Evolutionary conservation across 2,113 vertebrate species (phyloP).

Genomic region (Gallinago jamesoni): DNA sequence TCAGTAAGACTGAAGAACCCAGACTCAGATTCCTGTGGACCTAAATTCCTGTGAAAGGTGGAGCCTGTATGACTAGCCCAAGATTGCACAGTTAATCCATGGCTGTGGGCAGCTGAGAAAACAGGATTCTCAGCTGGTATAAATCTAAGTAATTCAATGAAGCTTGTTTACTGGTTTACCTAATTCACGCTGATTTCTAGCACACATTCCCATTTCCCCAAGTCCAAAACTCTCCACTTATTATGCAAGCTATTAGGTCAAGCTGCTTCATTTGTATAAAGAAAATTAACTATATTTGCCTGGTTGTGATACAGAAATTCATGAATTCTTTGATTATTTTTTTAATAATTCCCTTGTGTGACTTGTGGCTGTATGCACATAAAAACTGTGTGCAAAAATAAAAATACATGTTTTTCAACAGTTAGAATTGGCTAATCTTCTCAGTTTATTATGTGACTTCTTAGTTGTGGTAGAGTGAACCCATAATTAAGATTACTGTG

Average conservation of each 20-base stretch:
- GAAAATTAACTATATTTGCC: background rate
- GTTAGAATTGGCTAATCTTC: constrained; percentile 45
- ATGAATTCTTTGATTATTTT: background rate
- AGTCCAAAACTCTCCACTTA: background rate
- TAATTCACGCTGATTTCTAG: background rate
- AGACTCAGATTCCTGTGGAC: background rate
- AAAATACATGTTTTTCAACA: constrained; percentile 25
- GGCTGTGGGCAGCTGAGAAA: background rate
- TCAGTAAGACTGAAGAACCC: background rate
- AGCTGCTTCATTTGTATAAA: background rate
- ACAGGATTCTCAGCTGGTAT: background rate
- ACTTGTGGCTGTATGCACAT: background rate
- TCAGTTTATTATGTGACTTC: constrained; percentile 18
- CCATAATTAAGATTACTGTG: constrained; percentile 42
- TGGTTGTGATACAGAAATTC: background rate
- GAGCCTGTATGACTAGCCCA: background rate
- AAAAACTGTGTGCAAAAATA: constrained; percentile 14
- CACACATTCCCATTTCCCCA: background rate
- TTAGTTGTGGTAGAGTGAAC: constrained; percentile 27
- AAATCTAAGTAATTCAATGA: background rate
- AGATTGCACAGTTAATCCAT: background rate
- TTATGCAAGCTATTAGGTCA: background rate
- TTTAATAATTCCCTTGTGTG: background rate
- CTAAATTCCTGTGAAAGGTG: background rate
- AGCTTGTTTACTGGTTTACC: constrained; percentile 1